Evolutionary conservation across 2,888 invertebrate species (phyloP).

Genomic region (Athalia cordata): DNA sequence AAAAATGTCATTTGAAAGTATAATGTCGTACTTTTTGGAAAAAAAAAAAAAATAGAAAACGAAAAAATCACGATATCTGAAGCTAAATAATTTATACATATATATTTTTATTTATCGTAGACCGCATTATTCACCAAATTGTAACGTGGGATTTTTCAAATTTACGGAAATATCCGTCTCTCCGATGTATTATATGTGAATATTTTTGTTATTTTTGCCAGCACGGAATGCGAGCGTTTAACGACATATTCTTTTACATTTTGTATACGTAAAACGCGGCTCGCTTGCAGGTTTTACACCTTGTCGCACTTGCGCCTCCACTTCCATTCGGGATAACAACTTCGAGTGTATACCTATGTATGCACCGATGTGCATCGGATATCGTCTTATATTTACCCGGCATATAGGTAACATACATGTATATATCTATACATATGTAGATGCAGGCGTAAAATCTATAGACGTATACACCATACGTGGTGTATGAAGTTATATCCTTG

Average conservation of each 20-base stretch:
- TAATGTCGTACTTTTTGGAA: too few species aligned
- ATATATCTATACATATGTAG: background rate
- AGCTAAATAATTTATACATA: too few species aligned
- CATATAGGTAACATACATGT: background rate
- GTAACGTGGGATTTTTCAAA: too few species aligned
- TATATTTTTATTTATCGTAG: too few species aligned
- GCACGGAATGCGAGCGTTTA: background rate
- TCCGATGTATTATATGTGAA: background rate
- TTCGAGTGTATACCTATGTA: background rate
- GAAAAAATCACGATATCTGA: too few species aligned
- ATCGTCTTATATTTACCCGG: slow-evolving; percentile 1
- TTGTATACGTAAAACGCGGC: background rate
- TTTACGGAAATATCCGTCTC: slow-evolving; percentile 1
- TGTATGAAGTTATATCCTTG: too few species aligned
- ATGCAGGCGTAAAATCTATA: background rate
- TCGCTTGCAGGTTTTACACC: slow-evolving; percentile 9
- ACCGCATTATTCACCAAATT: too few species aligned
- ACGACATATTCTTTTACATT: background rate
- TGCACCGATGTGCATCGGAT: background rate
- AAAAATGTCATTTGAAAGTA: too few species aligned
- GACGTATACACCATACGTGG: too few species aligned
- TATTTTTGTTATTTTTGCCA: background rate
- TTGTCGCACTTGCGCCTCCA: background rate
- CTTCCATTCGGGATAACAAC: slow-evolving; percentile 23
- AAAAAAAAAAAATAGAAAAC: too few species aligned